Percentiles rank a stretch among this genome's conserved stretches.
phyloP scores from a whole-genome alignment of 2,888 invertebrate genomes.

The Digitonthophagus gazella region DNA sequence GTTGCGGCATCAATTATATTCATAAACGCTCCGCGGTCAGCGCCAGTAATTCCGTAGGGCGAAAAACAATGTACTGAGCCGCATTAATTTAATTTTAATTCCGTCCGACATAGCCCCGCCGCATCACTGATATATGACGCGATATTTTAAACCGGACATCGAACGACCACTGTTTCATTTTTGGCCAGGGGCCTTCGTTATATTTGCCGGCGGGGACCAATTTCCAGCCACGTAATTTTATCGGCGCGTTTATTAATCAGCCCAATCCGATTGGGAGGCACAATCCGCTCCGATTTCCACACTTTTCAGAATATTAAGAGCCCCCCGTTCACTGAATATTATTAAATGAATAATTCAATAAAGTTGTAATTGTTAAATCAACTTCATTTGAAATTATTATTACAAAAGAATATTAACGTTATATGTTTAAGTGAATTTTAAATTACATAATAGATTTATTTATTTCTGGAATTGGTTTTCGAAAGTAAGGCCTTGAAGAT shows the following conservation, averaged over 20 bases:
- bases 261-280: neutral
- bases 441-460: too few species aligned
- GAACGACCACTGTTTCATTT: neutral
- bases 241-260: neutral
- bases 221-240: neutral
- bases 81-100: neutral
- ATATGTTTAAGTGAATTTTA: too few species aligned
- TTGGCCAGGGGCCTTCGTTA: neutral
- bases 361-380: too few species aligned
- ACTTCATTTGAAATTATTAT: too few species aligned
- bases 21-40: neutral
- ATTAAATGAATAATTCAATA: too few species aligned
- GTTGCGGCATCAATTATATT: constrained; percentile 1
- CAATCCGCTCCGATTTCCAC: neutral
- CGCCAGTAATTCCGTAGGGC: neutral
- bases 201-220: neutral
- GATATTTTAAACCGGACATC: neutral
- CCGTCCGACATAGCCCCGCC: neutral
- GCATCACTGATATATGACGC: neutral
- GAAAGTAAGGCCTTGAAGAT: too few species aligned
- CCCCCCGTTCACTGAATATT: too few species aligned
- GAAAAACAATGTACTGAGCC: neutral
- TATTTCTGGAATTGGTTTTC: too few species aligned
- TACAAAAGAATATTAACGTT: too few species aligned
- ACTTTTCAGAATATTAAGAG: neutral